Base-by-base conservation (phyloP, 2,888 invertebrate species). In the Ophion slaviceki region DNA sequence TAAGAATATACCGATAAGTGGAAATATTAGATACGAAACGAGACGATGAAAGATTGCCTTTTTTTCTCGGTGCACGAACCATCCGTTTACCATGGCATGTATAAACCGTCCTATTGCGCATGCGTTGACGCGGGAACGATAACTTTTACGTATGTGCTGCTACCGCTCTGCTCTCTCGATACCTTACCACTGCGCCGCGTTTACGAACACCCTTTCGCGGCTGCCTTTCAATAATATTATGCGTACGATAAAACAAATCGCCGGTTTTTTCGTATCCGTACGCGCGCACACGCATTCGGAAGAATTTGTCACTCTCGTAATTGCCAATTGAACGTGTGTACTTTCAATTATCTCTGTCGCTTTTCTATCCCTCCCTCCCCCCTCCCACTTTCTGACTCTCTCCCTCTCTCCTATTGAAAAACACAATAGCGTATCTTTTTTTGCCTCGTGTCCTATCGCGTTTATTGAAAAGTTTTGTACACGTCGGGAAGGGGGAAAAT, bases 91-190 rank as follows among this genome's bases (percentile, higher is more conserved):
- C 85, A 88, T 88, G 89, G 88, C 88, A 80, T 59, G 68, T 88
- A 90, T 91, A 91, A 92, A 92, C 90, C 87, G 87, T 82, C 32
- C 24, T 86, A 32, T 72, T 89, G 88, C 92, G 92, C 92, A 91
- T 91, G 91, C 91, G 92, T 87, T 67, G 85, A 90, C 89, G 91
- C 90, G 91, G 90, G 90, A 92, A 91, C 85, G 87, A 91, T 91
- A 91, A 92, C 89, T 91, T 90, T 89, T 78, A 88, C 89, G 86
- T 87, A 83, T 84, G 86, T 53, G 53, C 53, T 70, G 70, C 24
- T 24, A 8, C 24, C 78, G 84, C 68, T 87, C 80, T 64, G 61
- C 64, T 82, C 47, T 53, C 53, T 17, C 53, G 40, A 6, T 40
- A 7, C 5, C 36, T 24, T 62, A 45, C 62, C 11, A 20, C 10